These are phyloP conservation scores for Rhizoglyphus robini DNA, from an alignment of 1,140 invertebrate genomes.

Conservation along the genomic window DNA sequence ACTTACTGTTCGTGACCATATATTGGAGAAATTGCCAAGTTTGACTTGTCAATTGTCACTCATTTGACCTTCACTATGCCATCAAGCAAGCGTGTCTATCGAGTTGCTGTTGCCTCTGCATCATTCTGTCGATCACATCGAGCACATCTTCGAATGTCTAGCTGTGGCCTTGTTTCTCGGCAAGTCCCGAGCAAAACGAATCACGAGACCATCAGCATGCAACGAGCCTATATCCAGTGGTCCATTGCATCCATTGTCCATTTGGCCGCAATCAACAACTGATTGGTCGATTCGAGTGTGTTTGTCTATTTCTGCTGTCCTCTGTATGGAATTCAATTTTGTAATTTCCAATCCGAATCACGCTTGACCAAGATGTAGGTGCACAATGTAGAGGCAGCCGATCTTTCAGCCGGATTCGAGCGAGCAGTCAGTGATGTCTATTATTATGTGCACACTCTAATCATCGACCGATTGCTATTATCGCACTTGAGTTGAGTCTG, in stretches of 20 bases:
- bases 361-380: conserved; percentile 7
- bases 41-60: no score
- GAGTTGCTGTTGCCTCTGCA: no score
- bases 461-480: conserved; percentile 7
- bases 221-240: no score
- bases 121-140: no score
- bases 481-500: background rate
- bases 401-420: background rate
- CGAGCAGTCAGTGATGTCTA: background rate
- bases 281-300: conserved; percentile 5
- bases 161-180: no score
- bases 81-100: no score
- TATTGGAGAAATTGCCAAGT: no score
- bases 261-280: background rate
- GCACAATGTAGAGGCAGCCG: background rate
- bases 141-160: no score
- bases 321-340: conserved; percentile 8
- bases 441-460: conserved; percentile 14
- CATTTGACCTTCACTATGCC: no score
- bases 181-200: no score
- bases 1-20: no score
- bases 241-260: background rate
- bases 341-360: conserved; percentile 7
- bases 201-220: no score
- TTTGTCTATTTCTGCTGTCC: background rate